A percentile compares a stretch with the other conserved stretches of the same genome.
Conservation (phyloP, 1,140 invertebrate genomes). For the Drosophila murphyi region DNA sequence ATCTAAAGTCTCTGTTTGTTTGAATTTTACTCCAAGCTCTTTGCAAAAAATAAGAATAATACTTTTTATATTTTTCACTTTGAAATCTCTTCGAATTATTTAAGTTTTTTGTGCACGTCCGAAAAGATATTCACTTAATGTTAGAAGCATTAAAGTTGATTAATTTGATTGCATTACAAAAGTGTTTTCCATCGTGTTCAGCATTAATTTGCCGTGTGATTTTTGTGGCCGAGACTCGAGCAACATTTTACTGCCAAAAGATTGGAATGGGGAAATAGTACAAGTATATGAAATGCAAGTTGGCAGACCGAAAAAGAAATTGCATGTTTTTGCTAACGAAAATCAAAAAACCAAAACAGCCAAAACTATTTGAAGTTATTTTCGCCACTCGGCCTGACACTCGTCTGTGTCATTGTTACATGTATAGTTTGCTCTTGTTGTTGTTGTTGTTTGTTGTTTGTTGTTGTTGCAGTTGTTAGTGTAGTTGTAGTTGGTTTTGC, state of each 20-base stretch:
- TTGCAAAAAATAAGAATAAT: too few species aligned
- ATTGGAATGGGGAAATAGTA: conserved; percentile 44
- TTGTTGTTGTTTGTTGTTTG: conserved; percentile 28
- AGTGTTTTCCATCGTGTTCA: conserved; percentile 72
- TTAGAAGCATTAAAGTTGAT: conserved; percentile 62
- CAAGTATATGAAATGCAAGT: conserved; percentile 43
- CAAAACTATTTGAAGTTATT: conserved; percentile 78
- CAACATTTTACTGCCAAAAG: conserved; percentile 34
- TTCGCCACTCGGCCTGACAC: conserved; percentile 76
- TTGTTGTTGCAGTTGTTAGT: conserved; percentile 14
- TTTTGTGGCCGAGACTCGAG: conserved; percentile 44
- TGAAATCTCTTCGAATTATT: background rate
- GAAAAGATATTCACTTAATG: conserved; percentile 32
- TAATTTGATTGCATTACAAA: conserved; percentile 65
- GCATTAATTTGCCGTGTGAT: conserved; percentile 72
- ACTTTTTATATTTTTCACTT: background rate
- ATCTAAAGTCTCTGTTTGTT: too few species aligned
- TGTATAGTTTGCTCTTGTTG: conserved; percentile 35
- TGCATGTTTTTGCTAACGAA: conserved; percentile 48
- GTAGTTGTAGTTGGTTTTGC: conserved; percentile 37
- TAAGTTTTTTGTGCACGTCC: conserved; percentile 23
- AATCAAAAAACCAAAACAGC: conserved; percentile 21
- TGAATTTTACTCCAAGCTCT: too few species aligned
- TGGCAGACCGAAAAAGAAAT: conserved; percentile 57
- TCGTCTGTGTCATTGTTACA: conserved; percentile 76